phyloP scores from a whole-genome alignment of 2,888 invertebrate species.

The Latrodectus elegans region DNA sequence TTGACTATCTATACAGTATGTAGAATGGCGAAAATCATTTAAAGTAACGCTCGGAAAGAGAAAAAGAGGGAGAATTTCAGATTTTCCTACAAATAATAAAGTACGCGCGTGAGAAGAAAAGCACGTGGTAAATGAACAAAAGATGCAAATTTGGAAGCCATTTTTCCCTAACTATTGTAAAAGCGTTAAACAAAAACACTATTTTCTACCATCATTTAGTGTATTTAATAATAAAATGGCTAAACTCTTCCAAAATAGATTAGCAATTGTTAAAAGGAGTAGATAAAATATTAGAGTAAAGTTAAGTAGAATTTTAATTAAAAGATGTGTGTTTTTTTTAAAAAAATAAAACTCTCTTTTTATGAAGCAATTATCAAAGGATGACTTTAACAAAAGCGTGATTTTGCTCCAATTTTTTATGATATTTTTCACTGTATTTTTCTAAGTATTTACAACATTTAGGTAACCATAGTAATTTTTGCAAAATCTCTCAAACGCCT shows the following conservation, averaged over 20 bases:
- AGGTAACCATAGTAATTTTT: background rate
- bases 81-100: conserved; percentile 11
- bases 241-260: conserved; percentile 39
- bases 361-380: conserved; percentile 27
- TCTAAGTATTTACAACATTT: background rate
- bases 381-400: conserved; percentile 54
- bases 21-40: too few species aligned
- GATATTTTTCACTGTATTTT: background rate
- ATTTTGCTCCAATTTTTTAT: background rate
- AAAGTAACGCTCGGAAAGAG: background rate
- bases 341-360: conserved; percentile 46
- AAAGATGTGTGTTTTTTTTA: conserved; percentile 51
- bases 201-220: conserved; percentile 22
- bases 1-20: too few species aligned
- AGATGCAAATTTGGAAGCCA: conserved; percentile 49
- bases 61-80: background rate
- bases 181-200: conserved; percentile 42
- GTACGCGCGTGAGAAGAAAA: conserved; percentile 30
- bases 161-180: conserved; percentile 37
- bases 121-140: conserved; percentile 55
- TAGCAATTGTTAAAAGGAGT: conserved; percentile 56
- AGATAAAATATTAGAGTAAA: conserved; percentile 62
- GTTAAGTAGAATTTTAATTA: conserved; percentile 64
- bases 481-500: background rate
- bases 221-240: conserved; percentile 39